These are phyloP conservation scores for Aphelenchoides avenae DNA, from an alignment of 1,140 invertebrate genomes.

Conservation along the genomic window DNA sequence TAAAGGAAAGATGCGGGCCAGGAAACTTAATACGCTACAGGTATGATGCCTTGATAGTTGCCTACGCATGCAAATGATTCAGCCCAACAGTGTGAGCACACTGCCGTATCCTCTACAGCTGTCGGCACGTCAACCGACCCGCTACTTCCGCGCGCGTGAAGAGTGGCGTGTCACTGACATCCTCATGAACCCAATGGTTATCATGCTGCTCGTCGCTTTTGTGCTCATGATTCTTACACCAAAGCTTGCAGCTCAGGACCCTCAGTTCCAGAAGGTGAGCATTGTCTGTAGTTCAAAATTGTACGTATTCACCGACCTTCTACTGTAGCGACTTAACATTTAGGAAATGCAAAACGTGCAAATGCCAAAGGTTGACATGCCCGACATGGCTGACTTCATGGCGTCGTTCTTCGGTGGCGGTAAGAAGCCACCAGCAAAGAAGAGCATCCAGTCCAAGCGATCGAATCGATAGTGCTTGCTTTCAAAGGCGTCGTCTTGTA, in stretches of 20 bases:
- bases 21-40: conserved; percentile 90
- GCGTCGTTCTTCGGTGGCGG: conserved; percentile 37
- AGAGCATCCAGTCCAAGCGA: no score
- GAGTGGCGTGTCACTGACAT: conserved; percentile 58
- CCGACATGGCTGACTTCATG: conserved; percentile 44
- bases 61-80: conserved; percentile 4
- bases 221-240: conserved; percentile 62
- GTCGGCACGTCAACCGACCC: conserved; percentile 51
- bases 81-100: conserved; percentile 50
- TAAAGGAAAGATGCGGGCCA: conserved; percentile 88
- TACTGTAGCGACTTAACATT: neutral
- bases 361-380: conserved; percentile 47
- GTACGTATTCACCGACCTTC: neutral
- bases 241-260: conserved; percentile 63
- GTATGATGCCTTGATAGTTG: conserved; percentile 63
- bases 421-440: no score
- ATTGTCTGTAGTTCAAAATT: conserved; percentile 7
- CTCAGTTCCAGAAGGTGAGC: conserved; percentile 61
- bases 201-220: conserved; percentile 63
- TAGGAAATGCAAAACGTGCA: conserved; percentile 47
- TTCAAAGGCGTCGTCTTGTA: no score
- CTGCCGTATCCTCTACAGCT: conserved; percentile 52
- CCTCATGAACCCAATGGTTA: conserved; percentile 60
- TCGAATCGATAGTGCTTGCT: no score
- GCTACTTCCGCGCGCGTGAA: conserved; percentile 55